Base-by-base conservation (phyloP, 1,140 invertebrate species). In the Pseudomyrmex cubaensis region DNA sequence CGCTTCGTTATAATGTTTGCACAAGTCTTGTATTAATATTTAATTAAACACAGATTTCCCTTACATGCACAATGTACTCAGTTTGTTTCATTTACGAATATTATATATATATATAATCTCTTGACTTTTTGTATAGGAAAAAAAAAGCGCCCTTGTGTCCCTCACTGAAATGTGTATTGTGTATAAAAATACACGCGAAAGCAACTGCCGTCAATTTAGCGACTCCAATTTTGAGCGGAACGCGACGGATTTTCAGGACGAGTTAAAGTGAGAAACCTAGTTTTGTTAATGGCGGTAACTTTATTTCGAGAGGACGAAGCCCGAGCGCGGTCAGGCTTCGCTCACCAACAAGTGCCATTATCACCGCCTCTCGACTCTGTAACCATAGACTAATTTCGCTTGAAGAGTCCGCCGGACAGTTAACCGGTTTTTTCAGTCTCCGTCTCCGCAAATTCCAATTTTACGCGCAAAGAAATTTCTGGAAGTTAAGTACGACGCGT, bases 261-360 rank as follows among this genome's bases (percentile, higher is more conserved):
- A 80, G 76, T 80, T 80, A 80, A 80, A 80, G 66, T 59, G 76
- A 80, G 76, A 70, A 80, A 80, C 44, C 76, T 80, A 80, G 76
- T 80, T 80, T 80, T 80, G 76, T 80, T 80, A 80, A 80, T 80
- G 66, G 76, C 66, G 44, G 52, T 80, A 80, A 80, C 76, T 70
- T 80, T 48, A 80, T 80, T 80, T 59, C 56, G 54, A 35, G 76
- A 59, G 76, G 76, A 70, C 66, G 66, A 70, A 78, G 54, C 76
- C 63, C 63, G 64, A 59, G 44, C 76, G 50, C 35, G 64, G 76
- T 13, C 76, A 57, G 57, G 54, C 44, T 61, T 59, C 54, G 66
- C 44, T 70, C 76, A 61, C 76, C 76, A 80, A 80, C 76, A 80
- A 80, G 76, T 80, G 56, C 76, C 66, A 80, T 80, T 80, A 80